Percentiles rank a stretch among this genome's conserved stretches.
phyloP scores from a whole-genome alignment of 2,797 vertebrate genomes.

The Spondyliosoma cantharus region DNA sequence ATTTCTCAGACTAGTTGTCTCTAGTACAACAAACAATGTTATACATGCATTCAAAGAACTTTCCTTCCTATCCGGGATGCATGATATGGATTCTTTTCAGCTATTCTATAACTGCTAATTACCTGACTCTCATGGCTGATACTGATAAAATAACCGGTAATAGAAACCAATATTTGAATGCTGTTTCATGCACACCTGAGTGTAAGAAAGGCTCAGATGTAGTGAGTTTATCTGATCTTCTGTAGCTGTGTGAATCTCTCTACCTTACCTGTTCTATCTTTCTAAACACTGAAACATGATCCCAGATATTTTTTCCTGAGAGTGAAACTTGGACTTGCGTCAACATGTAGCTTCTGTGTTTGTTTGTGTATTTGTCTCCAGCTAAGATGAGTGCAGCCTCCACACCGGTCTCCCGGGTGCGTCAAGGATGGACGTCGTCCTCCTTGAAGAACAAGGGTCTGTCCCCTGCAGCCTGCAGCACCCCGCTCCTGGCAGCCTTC shows the following conservation, averaged over 20 bases:
- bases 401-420: slow-evolving; percentile 79
- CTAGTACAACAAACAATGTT: background rate
- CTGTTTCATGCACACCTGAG: too few relatives aligned
- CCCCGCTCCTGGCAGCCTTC: slow-evolving; percentile 85
- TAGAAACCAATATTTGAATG: too few relatives aligned
- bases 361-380: slow-evolving; percentile 19
- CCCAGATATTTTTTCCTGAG: background rate
- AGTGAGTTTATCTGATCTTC: too few relatives aligned
- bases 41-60: too few relatives aligned
- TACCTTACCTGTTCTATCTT: background rate
- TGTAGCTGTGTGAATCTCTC: background rate
- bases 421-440: slow-evolving; percentile 72
- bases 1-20: background rate
- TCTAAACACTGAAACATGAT: background rate
- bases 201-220: too few relatives aligned
- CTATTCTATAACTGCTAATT: too few relatives aligned
- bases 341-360: background rate
- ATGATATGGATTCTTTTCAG: too few relatives aligned
- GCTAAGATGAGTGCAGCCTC: slow-evolving; percentile 81
- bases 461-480: slow-evolving; percentile 82
- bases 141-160: too few relatives aligned
- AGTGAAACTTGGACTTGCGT: background rate
- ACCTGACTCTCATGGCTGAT: too few relatives aligned
- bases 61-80: too few relatives aligned
- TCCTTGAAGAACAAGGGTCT: slow-evolving; percentile 73